A percentile compares a stretch with the other conserved stretches of the same genome.
These are phyloP conservation scores for Tholera decimalis DNA, from an alignment of 2,888 invertebrate genomes.

Conservation along the genomic window DNA sequence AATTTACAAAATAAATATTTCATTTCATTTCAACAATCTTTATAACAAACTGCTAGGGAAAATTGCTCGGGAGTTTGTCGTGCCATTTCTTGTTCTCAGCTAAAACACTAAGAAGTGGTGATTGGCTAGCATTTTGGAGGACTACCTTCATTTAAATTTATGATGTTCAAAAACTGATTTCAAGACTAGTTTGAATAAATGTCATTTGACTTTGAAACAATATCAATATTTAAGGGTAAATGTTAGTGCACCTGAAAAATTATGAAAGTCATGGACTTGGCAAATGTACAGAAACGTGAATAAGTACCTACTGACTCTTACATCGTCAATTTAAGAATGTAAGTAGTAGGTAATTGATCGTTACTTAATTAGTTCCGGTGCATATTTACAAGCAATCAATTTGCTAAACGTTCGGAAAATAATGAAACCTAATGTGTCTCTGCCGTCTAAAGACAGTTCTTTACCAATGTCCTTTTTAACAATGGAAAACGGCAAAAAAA, in stretches of 20 bases:
- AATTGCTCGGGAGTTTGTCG: no score
- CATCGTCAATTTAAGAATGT: background rate
- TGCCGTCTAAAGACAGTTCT: background rate
- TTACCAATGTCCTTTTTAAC: background rate
- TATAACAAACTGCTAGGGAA: no score
- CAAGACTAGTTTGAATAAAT: no score
- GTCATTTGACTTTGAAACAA: no score
- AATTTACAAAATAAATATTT: no score
- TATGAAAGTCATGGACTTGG: conserved; percentile 49
- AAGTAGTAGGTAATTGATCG: background rate
- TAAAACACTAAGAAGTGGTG: no score
- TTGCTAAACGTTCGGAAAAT: background rate
- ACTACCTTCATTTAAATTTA: no score
- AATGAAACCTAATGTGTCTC: background rate
- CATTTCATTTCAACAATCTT: no score
- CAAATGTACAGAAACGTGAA: conserved; percentile 24
- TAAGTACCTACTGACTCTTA: background rate
- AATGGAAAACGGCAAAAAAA: background rate
- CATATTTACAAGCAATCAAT: background rate
- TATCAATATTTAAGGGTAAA: no score
- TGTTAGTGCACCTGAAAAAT: conserved; percentile 9
- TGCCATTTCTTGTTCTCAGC: no score
- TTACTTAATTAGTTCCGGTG: conserved; percentile 2
- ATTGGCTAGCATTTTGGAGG: no score
- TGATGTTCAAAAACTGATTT: no score